phyloP scores from a whole-genome alignment of 2,797 vertebrate species.

The Carduelis carduelis region DNA sequence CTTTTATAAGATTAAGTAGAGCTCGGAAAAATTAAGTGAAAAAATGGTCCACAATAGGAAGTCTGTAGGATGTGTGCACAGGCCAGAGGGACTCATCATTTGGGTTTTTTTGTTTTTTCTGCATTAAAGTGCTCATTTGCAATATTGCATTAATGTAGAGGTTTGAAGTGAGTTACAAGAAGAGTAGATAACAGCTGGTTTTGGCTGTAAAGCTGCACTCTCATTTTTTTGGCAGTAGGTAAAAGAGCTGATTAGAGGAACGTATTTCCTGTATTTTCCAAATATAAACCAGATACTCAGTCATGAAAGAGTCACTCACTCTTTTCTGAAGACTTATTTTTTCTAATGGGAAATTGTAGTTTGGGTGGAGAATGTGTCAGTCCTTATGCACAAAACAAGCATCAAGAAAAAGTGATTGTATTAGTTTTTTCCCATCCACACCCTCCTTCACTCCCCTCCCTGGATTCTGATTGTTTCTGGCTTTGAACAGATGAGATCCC shows the following conservation, averaged over 20 bases:
- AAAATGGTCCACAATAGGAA: not conserved
- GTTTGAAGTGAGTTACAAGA: not conserved
- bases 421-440: not conserved
- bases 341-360: not conserved
- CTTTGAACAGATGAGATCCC: not conserved
- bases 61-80: not conserved
- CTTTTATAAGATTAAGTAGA: not conserved
- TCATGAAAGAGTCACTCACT: not conserved
- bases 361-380: not conserved
- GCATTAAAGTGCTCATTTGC: not conserved
- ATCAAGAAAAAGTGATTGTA: not conserved
- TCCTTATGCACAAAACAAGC: not conserved
- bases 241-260: conserved; percentile 13
- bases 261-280: conserved; percentile 35
- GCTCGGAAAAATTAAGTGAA: not conserved
- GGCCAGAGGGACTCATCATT: not conserved
- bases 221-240: conserved; percentile 19
- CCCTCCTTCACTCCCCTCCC: not conserved
- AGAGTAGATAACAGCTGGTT: not conserved
- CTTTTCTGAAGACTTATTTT: not conserved
- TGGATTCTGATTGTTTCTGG: not conserved
- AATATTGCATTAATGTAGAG: not conserved
- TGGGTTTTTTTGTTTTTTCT: not conserved
- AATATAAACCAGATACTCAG: conserved; percentile 14
- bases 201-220: conserved; percentile 5